Evolutionary conservation across 2,888 invertebrate species (phyloP).

Genomic region (Dione vanillae): DNA sequence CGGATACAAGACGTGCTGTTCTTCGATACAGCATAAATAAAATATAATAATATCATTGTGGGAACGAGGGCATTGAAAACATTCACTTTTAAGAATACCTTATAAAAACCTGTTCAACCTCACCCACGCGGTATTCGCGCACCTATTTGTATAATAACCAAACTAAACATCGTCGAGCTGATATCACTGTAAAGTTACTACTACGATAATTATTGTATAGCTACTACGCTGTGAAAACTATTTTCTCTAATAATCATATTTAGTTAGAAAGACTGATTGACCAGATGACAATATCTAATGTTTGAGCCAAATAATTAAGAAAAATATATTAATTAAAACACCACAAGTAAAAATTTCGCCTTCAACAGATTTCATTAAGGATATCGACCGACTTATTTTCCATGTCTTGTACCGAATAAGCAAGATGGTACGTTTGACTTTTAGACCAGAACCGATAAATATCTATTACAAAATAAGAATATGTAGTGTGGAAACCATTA

Average conservation of each 20-base stretch:
- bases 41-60: slow-evolving; percentile 19
- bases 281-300: not conserved
- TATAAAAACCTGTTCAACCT: slow-evolving; percentile 24
- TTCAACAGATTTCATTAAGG: not conserved
- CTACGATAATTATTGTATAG: not conserved
- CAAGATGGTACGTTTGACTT: slow-evolving; percentile 19
- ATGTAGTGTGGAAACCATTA: slow-evolving; percentile 34
- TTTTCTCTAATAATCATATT: not conserved
- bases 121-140: slow-evolving; percentile 38
- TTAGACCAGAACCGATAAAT: slow-evolving; percentile 44
- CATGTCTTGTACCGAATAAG: not conserved
- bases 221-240: not conserved
- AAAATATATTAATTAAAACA: not conserved
- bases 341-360: not conserved
- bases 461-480: slow-evolving; percentile 35
- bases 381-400: not conserved
- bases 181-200: not conserved
- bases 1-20: slow-evolving; percentile 24
- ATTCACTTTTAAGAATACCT: slow-evolving; percentile 26
- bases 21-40: slow-evolving; percentile 15
- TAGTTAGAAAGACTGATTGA: not conserved
- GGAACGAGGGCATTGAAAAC: slow-evolving; percentile 25
- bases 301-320: not conserved
- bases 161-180: not conserved
- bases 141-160: slow-evolving; percentile 34